Percentiles rank a stretch among this genome's conserved stretches.
Evolutionary conservation across 2,113 vertebrate species (phyloP).

Genomic region (Morphnarchus princeps): DNA sequence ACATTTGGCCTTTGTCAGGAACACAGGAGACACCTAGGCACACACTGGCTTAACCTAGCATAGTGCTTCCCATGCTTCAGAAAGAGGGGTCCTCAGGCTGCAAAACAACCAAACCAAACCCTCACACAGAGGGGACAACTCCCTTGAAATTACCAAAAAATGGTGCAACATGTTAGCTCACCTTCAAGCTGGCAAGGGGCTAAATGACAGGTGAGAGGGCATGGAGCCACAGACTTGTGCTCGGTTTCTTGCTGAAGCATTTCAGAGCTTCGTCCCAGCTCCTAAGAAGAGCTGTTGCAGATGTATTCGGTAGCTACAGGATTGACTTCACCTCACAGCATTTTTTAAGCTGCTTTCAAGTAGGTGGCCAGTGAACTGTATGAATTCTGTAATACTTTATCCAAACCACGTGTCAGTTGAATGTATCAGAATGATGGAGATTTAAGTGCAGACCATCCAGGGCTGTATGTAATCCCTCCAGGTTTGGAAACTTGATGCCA

Average conservation of each 20-base stretch:
- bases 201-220: neutral
- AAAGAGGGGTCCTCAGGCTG: neutral
- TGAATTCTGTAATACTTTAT: neutral
- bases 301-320: neutral
- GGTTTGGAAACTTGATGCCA: neutral
- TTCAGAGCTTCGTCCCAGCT: neutral
- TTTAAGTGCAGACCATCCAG: neutral
- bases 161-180: neutral
- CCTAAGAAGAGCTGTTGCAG: neutral
- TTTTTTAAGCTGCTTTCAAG: neutral
- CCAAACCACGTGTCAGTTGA: neutral
- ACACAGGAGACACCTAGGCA: neutral
- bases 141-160: neutral
- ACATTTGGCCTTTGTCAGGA: neutral
- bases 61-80: neutral
- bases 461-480: neutral
- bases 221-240: neutral
- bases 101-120: neutral
- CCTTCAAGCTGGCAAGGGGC: neutral
- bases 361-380: neutral
- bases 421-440: neutral
- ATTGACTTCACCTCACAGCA: neutral
- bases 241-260: neutral
- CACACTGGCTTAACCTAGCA: neutral
- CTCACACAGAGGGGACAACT: neutral